Percentiles rank a stretch among this genome's conserved stretches.
Evolutionary conservation across 2,888 invertebrate species (phyloP).

Genomic region (Catocala fraxini): DNA sequence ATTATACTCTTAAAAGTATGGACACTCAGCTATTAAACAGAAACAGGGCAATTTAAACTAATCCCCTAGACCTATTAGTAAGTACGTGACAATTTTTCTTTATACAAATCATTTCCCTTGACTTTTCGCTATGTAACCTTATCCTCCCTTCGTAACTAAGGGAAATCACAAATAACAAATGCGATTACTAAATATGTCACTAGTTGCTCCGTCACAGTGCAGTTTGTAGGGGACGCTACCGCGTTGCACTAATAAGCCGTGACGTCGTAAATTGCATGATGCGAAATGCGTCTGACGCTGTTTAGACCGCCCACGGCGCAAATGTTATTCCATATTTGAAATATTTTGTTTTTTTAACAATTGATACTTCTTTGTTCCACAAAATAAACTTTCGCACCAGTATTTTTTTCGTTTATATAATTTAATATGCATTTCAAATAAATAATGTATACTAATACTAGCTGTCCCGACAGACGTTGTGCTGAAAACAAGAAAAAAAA

Average conservation of each 20-base stretch:
- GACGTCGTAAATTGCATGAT: constrained; percentile 58
- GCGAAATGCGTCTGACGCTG: constrained; percentile 32
- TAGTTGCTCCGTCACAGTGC: constrained; percentile 45
- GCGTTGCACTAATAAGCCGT: constrained; percentile 58
- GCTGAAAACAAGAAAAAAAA: too few species aligned
- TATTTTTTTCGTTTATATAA: too few species aligned
- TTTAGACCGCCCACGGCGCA: constrained; percentile 38
- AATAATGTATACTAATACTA: too few species aligned
- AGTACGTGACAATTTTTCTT: constrained; percentile 13
- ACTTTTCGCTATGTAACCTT: constrained; percentile 21
- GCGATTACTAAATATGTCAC: constrained; percentile 51
- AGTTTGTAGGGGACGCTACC: constrained; percentile 30
- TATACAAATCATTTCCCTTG: constrained; percentile 9
- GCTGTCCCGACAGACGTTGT: too few species aligned
- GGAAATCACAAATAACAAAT: constrained; percentile 49
- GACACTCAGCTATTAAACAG: too few species aligned
- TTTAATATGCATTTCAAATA: too few species aligned
- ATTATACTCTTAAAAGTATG: too few species aligned
- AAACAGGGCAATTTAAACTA: too few species aligned
- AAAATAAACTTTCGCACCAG: too few species aligned
- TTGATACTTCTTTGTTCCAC: too few species aligned
- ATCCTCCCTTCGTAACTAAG: constrained; percentile 20
- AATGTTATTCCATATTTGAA: constrained; percentile 13
- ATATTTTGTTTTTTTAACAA: background rate
- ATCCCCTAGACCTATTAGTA: constrained; percentile 2